phyloP scores from a whole-genome alignment of 2,113 vertebrate species.

The Indicator maculatus region DNA sequence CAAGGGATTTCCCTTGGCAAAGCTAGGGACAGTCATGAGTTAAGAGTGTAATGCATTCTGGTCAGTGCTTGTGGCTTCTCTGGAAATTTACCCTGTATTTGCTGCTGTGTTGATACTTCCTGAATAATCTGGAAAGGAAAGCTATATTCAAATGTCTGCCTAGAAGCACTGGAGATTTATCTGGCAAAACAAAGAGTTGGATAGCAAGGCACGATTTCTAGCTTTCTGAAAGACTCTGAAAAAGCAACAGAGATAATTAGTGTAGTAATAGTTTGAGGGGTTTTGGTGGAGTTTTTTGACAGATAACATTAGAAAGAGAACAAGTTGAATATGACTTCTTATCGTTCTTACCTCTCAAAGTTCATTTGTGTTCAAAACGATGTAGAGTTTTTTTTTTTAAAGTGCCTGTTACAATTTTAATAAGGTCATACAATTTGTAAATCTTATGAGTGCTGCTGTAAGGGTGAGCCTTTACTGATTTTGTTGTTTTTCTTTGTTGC shows the following conservation, averaged over 20 bases:
- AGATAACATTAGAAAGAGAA: neutral
- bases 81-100: neutral
- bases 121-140: neutral
- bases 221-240: neutral
- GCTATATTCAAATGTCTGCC: rapidly evolving
- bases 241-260: neutral
- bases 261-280: rapidly evolving
- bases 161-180: neutral
- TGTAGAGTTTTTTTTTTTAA: neutral
- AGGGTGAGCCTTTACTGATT: neutral
- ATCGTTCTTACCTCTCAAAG: neutral
- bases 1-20: neutral
- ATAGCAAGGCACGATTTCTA: neutral
- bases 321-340: neutral
- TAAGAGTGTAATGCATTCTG: neutral
- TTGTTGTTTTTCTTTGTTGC: neutral
- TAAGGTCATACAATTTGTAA: neutral
- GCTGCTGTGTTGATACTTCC: neutral
- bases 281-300: neutral
- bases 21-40: neutral
- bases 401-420: neutral
- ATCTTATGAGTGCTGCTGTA: neutral
- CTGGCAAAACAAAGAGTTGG: neutral
- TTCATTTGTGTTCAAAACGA: neutral
- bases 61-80: neutral